Evolutionary conservation across 2,113 vertebrate species (phyloP).

Genomic region (Chlamydotis undulata): DNA sequence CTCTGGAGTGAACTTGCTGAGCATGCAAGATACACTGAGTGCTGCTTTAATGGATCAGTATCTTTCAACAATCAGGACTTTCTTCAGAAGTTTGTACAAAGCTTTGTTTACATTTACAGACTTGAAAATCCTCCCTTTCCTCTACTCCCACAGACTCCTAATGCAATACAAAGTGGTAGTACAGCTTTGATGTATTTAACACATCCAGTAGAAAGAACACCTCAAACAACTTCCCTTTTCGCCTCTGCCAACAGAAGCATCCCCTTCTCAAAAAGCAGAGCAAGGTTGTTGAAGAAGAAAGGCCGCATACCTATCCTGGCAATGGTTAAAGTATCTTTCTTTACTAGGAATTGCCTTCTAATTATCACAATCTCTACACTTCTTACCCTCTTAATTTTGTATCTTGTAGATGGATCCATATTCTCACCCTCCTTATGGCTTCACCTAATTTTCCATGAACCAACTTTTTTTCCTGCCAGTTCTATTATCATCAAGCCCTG

Average conservation of each 20-base stretch:
- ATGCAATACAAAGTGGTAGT: not conserved
- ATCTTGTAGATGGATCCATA: not conserved
- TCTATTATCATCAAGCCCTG: not conserved
- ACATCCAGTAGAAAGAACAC: not conserved
- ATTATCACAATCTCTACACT: not conserved
- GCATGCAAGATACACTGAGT: not conserved
- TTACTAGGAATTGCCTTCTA: not conserved
- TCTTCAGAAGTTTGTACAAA: conserved; percentile 25
- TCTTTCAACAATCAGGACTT: conserved; percentile 19
- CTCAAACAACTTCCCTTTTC: not conserved
- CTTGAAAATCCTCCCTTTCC: conserved; percentile 57
- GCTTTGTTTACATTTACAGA: conserved; percentile 42
- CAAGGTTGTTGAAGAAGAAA: not conserved
- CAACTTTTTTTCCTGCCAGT: not conserved
- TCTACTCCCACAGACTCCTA: conserved; percentile 37
- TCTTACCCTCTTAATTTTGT: not conserved
- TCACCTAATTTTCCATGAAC: not conserved
- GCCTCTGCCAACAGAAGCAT: not conserved
- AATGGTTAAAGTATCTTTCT: not conserved
- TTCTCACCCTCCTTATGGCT: not conserved
- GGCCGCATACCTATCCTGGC: fast-evolving
- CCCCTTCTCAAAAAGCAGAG: not conserved
- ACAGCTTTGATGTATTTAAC: conserved; percentile 29
- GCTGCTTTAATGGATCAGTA: not conserved
- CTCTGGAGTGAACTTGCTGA: not conserved